Percentiles rank a stretch among this genome's conserved stretches.
Evolutionary conservation across 2,797 vertebrate genomes (phyloP).

Genomic region (Poeciliopsis paucimaculata): DNA sequence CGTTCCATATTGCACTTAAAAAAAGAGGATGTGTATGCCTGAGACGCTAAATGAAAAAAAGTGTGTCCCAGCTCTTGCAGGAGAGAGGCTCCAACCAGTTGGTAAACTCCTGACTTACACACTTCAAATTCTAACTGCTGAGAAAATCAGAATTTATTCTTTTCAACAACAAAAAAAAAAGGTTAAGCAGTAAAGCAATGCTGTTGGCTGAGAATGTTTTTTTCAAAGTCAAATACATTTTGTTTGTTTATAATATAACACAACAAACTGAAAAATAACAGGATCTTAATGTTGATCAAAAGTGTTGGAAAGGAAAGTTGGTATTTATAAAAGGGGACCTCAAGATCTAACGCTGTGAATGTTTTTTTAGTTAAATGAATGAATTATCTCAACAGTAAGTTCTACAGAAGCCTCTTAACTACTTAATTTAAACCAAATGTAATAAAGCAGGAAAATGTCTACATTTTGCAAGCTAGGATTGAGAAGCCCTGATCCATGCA

Average conservation of each 20-base stretch:
- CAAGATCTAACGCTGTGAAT: neutral
- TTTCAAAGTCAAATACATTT: neutral
- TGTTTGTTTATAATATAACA: neutral
- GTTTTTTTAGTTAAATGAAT: neutral
- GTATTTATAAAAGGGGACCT: neutral
- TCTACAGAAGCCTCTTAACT: neutral
- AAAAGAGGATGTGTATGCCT: neutral
- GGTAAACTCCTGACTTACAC: too few relatives aligned
- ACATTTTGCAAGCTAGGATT: neutral
- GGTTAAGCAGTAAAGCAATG: neutral
- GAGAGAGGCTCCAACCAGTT: neutral
- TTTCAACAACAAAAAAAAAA: neutral
- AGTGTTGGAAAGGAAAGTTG: neutral
- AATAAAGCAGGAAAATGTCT: neutral
- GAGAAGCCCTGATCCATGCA: neutral
- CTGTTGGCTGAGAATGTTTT: neutral
- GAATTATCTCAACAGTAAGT: neutral
- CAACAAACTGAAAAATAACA: neutral
- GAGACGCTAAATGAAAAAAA: neutral
- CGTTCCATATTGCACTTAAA: neutral
- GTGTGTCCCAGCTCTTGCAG: neutral
- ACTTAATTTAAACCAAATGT: neutral
- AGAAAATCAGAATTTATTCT: neutral
- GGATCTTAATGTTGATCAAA: neutral
- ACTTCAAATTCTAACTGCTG: too few relatives aligned